Evolutionary conservation across 2,113 vertebrate genomes (phyloP).

Genomic region (Phoxinus phoxinus): DNA sequence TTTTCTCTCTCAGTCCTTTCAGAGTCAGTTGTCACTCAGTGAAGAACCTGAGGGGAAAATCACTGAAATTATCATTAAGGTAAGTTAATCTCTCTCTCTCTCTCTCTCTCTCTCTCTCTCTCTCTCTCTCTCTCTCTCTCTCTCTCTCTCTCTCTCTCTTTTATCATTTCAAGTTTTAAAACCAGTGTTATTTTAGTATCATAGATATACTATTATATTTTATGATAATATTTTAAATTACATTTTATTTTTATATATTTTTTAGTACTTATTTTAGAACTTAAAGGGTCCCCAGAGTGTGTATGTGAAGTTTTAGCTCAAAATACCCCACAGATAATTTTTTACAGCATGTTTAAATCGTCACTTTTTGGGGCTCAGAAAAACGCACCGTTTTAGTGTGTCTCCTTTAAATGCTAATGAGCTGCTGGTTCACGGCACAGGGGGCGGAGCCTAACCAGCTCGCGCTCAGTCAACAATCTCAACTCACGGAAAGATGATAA

Average conservation of each 20-base stretch:
- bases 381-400: no score
- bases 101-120: neutral
- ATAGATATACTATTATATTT: neutral
- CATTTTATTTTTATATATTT: neutral
- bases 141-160: neutral
- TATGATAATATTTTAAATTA: neutral
- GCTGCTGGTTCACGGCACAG: no score
- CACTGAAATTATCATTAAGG: constrained; percentile 88
- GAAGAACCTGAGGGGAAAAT: constrained; percentile 85
- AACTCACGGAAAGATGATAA: no score
- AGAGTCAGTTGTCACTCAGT: constrained; percentile 81
- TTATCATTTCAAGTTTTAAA: neutral
- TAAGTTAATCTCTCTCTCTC: constrained; percentile 58
- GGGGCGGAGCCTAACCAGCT: no score
- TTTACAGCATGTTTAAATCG: no score
- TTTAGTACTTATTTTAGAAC: neutral
- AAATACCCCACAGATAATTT: no score
- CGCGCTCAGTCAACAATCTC: no score
- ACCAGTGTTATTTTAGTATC: neutral
- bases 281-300: no score
- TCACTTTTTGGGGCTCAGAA: no score
- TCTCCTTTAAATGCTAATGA: no score
- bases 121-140: no score
- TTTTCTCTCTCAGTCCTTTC: constrained; percentile 68
- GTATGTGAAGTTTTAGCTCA: no score